phyloP scores from a whole-genome alignment of 2,113 vertebrate genomes.

The Lamprotornis superbus region DNA sequence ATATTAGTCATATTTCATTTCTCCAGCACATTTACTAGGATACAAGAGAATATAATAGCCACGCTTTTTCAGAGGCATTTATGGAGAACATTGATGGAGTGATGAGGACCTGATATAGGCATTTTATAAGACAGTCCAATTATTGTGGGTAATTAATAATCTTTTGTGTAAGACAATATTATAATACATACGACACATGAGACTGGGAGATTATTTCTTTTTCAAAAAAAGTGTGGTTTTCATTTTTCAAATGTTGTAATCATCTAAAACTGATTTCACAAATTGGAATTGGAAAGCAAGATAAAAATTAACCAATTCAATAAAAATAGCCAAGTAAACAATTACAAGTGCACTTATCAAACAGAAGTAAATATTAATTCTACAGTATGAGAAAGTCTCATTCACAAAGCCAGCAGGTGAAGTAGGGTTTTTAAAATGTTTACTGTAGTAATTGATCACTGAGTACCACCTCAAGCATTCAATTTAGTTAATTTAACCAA shows the following conservation, averaged over 20 bases:
- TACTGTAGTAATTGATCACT: background rate
- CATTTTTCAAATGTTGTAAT: background rate
- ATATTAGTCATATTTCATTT: background rate
- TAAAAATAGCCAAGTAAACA: background rate
- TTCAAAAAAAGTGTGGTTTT: background rate
- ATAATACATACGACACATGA: background rate
- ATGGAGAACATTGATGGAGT: background rate
- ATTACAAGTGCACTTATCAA: background rate
- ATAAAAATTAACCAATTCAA: background rate
- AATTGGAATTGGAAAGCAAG: background rate
- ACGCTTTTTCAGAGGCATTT: background rate
- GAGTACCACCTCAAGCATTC: background rate
- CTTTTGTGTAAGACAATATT: slow-evolving; percentile 9
- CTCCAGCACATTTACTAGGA: background rate
- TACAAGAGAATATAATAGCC: background rate
- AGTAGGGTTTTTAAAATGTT: background rate
- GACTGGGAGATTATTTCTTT: background rate
- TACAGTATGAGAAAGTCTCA: background rate
- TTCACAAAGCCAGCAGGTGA: background rate
- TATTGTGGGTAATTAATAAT: slow-evolving; percentile 43
- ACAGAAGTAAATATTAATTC: background rate
- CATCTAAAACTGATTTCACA: background rate
- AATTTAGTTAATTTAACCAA: slow-evolving; percentile 11
- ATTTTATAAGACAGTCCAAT: slow-evolving; percentile 8
- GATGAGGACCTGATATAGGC: background rate